Base-by-base conservation (phyloP, 2,888 invertebrate species). In the Polydrusus tereticollis region DNA sequence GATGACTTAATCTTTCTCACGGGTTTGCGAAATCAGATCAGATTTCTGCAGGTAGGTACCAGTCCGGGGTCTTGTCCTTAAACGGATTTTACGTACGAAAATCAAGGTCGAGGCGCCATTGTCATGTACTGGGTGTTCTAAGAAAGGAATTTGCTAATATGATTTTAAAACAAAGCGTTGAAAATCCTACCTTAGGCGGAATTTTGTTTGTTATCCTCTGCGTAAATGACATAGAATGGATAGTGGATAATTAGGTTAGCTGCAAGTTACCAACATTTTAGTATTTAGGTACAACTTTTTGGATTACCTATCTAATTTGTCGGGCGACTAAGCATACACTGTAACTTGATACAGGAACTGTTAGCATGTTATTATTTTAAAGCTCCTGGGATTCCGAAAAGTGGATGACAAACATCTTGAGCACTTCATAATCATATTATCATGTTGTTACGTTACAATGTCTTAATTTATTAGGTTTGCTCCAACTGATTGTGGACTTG, bases 11-110 rank as follows among this genome's bases (percentile, higher is more conserved):
- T 47, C 72, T 64, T 73, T 73, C 73, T 69, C 73, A 73, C 73
- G 73, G 23, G 65, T 68, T 68, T 68, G 64, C 64, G 16, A 69
- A 68, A 64, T 38, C 38, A 69, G 58, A 73, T 73, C 73, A 16
- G 60, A 73, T 73, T 64, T 73, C 73, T 73, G 73, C 73, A 73
- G 73, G 73, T 69, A 73, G 73, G 73, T 73, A 73, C 73, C 73
- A 55, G 65, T n/a, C 43, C 59, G 60, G 71, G 70, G 64, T 41
- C 52, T 55, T 33, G 65, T 65, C 59, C 66, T 71, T 45, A 33
- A 14, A 52, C 8, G 52, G 26, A 52, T 2, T 52, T 58, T 36
- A 18, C 20, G 64, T 26, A 18, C 18, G 26, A 10, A 70, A 62
- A 69, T 70, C 69, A 70, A 70, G 69, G 69, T 38, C 64, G 38